phyloP scores from a whole-genome alignment of 1,140 invertebrate genomes.

The Camponotus floridanus region DNA sequence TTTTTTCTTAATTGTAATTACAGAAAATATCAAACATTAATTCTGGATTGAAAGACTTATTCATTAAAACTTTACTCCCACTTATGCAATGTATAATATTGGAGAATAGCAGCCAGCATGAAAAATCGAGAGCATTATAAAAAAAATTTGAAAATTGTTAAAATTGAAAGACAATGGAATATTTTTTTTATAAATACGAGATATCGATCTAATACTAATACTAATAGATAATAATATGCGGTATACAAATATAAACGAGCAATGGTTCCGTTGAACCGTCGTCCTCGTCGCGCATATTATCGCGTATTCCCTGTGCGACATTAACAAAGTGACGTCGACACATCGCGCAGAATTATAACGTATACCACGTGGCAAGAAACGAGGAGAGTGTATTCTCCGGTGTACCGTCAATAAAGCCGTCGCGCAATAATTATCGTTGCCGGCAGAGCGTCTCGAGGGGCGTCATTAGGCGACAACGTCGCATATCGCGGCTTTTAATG shows the following conservation, averaged over 20 bases:
- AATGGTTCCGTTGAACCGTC: conserved; percentile 14
- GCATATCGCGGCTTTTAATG: conserved; percentile 57
- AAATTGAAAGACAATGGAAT: not conserved
- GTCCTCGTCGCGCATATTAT: conserved; percentile 32
- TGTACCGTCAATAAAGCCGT: conserved; percentile 62
- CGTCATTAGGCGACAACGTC: conserved; percentile 56
- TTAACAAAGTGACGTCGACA: conserved; percentile 51
- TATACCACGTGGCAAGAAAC: conserved; percentile 14
- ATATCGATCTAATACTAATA: not conserved
- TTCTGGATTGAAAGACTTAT: not conserved
- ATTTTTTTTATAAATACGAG: not conserved
- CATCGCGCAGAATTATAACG: conserved; percentile 55
- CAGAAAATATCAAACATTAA: not conserved
- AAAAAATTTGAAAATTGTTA: too few relatives aligned
- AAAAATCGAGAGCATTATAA: too few relatives aligned
- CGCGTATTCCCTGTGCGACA: conserved; percentile 50
- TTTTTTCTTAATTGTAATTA: not conserved
- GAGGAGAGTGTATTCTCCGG: conserved; percentile 47
- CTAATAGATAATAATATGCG: conserved; percentile 25
- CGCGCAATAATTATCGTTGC: conserved; percentile 58
- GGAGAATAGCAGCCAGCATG: too few relatives aligned
- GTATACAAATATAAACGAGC: conserved; percentile 21
- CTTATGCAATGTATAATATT: not conserved
- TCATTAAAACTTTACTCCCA: not conserved
- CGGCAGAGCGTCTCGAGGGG: conserved; percentile 34